These are phyloP conservation scores for Nebria ingens DNA, from an alignment of 1,140 invertebrate genomes.

Conservation along the genomic window DNA sequence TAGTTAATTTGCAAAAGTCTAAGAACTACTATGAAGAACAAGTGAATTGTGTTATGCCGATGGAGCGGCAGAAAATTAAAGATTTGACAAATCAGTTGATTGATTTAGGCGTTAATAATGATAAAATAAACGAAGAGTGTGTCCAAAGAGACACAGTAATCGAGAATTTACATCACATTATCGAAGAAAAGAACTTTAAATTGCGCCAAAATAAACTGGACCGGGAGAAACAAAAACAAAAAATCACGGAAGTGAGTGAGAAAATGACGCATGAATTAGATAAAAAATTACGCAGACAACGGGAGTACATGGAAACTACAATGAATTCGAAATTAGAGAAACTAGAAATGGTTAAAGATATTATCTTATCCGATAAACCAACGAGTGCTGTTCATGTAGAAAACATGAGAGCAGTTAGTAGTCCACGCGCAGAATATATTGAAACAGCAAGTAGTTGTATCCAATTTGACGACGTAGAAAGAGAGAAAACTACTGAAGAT, in stretches of 20 bases:
- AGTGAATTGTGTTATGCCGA: constrained; percentile 53
- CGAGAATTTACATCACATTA: constrained; percentile 28
- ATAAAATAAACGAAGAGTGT: constrained; percentile 39
- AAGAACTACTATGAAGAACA: background rate
- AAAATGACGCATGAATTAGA: constrained; percentile 55
- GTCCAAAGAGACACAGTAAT: constrained; percentile 26
- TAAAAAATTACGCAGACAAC: constrained; percentile 53
- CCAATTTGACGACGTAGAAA: constrained; percentile 3
- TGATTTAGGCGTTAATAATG: constrained; percentile 41
- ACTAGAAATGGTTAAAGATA: constrained; percentile 39
- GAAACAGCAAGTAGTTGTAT: constrained; percentile 4
- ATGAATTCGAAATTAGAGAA: constrained; percentile 43
- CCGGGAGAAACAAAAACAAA: constrained; percentile 62
- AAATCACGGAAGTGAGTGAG: constrained; percentile 57
- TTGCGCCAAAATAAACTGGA: constrained; percentile 62
- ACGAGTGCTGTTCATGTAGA: constrained; percentile 16
- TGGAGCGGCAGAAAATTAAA: constrained; percentile 51
- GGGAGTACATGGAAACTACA: constrained; percentile 31
- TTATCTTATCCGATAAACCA: constrained; percentile 36
- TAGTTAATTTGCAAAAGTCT: background rate
- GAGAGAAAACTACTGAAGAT: background rate
- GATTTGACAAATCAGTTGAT: constrained; percentile 45
- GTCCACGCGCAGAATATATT: background rate
- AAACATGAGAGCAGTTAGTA: background rate
- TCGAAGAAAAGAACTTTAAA: constrained; percentile 57